Base-by-base conservation (phyloP, 2,797 vertebrate genomes). In the Yasuhikotakia modesta region DNA sequence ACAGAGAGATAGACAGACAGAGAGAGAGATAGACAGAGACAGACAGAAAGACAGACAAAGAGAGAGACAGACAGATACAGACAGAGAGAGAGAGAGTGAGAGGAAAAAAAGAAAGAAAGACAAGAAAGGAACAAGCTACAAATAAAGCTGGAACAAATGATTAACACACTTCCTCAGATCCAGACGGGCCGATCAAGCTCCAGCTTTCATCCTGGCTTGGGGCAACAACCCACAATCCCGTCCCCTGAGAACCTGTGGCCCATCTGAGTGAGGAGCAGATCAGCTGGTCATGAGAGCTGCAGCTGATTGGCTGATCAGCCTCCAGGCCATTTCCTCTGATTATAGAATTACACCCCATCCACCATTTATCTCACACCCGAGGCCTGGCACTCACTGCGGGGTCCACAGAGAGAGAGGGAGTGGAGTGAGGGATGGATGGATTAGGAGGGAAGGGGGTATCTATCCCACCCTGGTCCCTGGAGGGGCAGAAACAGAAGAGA, bases 381-480 rank as follows among this genome's bases (percentile, higher is more conserved):
- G 57, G 71, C 30, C 73, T 70, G 71, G 66, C 57, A 55, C 72
- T 65, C 35, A 55, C 45, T 50, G 19, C 22, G 32, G 69, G 32
- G 35, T 39, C 39, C 63, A 63, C 65, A 46, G 24, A 32, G 73
- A 60, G 48, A 60, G 43, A 67, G 35, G 19, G 65, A 66, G 52
- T 79, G 43, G 67, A 43, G 39, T 11, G 17, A 57, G 30, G 32
- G 53, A 75, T 75, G 32, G 53, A 75, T 75, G 35, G 57, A 58
- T 66, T 72, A 53, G 55, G n/a, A 66, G 65, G 48, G 85, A 85
- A 87, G 80, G 83, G 78, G 21, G 55, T 78, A 84, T 89, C 88
- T 85, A 86, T 81, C 79, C 84, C 77, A 83, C 88, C 86, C 83
- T 87, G 88, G 79, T 66, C 73, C 79, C 22, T 63, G 30, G 71